Conservation (phyloP, 2,888 invertebrate genomes). For the Magallana nippona region DNA sequence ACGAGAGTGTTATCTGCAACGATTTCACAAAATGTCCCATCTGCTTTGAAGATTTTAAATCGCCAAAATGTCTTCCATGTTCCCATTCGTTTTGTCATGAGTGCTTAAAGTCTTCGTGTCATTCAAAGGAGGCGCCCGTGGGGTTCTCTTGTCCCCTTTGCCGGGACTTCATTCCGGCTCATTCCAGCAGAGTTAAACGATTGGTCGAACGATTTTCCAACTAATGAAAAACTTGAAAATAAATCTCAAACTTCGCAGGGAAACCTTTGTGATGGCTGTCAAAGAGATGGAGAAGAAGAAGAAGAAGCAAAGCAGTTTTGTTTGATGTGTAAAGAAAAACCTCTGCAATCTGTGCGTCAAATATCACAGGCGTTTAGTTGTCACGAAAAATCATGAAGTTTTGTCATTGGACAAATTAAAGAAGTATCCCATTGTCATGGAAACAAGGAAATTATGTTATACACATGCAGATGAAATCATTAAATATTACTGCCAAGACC, state of each 20-base stretch:
- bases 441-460: not conserved
- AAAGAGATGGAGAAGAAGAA: not conserved
- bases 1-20: not conserved
- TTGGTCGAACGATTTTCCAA: not conserved
- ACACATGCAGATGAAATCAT: not conserved
- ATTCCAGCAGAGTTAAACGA: not conserved
- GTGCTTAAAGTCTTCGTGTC: not conserved
- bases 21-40: not conserved
- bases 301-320: not conserved
- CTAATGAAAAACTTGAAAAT: not conserved
- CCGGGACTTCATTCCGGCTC: not conserved
- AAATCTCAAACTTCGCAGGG: not conserved
- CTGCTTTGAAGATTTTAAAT: constrained; percentile 7
- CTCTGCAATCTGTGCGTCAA: not conserved
- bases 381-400: not conserved
- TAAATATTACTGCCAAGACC: not conserved
- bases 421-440: not conserved
- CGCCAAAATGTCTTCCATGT: not conserved
- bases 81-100: not conserved
- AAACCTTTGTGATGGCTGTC: not conserved
- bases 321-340: not conserved
- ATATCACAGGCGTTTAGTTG: not conserved
- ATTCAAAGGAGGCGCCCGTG: not conserved
- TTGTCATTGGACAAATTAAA: not conserved
- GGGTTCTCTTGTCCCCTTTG: not conserved